These are phyloP conservation scores for Argyresthia albistria DNA, from an alignment of 2,888 invertebrate genomes.

Conservation along the genomic window DNA sequence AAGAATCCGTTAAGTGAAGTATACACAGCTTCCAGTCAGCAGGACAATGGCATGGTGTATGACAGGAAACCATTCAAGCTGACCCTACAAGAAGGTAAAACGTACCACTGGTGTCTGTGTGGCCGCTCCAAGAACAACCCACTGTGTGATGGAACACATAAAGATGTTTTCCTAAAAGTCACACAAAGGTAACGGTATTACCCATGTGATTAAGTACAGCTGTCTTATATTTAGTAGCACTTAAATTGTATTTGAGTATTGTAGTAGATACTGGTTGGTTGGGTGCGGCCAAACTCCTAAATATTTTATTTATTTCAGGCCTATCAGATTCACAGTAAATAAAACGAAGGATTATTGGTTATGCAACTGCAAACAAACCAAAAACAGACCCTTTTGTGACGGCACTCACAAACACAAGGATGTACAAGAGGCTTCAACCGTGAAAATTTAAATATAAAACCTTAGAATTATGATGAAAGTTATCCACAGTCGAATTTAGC, in stretches of 20 bases:
- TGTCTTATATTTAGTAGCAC: no score
- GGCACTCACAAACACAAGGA: conserved; percentile 88
- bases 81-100: conserved; percentile 79
- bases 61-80: conserved; percentile 93
- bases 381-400: conserved; percentile 96
- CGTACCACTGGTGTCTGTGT: conserved; percentile 94
- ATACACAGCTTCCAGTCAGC: conserved; percentile 76
- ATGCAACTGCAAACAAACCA: conserved; percentile 98
- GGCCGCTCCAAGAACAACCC: conserved; percentile 95
- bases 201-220: no score
- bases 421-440: conserved; percentile 74
- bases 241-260: no score
- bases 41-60: conserved; percentile 82
- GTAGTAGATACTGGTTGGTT: no score
- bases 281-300: background rate
- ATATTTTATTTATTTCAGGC: conserved; percentile 56
- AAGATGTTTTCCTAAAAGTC: conserved; percentile 80
- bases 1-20: conserved; percentile 74
- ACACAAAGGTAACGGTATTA: conserved; percentile 78
- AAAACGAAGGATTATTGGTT: conserved; percentile 95
- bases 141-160: conserved; percentile 95
- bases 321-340: conserved; percentile 86
- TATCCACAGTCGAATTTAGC: no score
- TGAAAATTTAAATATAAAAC: conserved; percentile 21
- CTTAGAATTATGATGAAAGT: no score